phyloP scores from a whole-genome alignment of 2,888 invertebrate species.

The Timema podura region DNA sequence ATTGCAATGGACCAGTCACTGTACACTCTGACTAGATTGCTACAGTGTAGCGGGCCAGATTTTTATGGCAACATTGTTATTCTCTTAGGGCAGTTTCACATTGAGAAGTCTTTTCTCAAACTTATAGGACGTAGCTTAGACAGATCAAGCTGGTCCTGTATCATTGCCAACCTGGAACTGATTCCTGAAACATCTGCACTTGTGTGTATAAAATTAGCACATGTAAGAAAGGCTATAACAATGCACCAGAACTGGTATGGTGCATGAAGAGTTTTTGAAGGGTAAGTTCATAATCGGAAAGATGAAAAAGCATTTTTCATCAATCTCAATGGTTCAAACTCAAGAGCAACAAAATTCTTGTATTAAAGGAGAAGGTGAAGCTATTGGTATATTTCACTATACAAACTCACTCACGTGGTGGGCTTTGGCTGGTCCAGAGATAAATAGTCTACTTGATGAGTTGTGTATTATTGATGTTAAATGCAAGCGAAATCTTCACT shows the following conservation, averaged over 20 bases:
- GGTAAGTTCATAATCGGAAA: background rate
- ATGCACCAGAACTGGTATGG: background rate
- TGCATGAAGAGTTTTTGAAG: conserved; percentile 3
- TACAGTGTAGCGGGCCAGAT: background rate
- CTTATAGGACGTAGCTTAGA: conserved; percentile 3
- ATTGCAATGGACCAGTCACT: background rate
- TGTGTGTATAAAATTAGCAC: background rate
- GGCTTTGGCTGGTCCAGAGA: conserved; percentile 5
- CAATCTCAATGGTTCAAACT: background rate
- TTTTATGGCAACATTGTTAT: background rate
- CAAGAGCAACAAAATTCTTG: background rate
- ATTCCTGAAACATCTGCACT: background rate
- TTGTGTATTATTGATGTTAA: background rate
- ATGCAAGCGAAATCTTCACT: background rate
- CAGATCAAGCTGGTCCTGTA: background rate
- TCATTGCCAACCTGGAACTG: background rate
- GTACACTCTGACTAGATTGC: background rate
- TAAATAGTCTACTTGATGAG: background rate
- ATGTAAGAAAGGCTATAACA: background rate
- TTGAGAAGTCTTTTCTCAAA: background rate
- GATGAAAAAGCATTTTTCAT: conserved; percentile 3
- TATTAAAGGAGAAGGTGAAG: conserved; percentile 3
- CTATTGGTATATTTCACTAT: background rate
- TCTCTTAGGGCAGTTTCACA: background rate
- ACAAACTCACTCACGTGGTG: background rate